A percentile compares a stretch with the other conserved stretches of the same genome.
phyloP scores from a whole-genome alignment of 2,113 vertebrate species.

The Plotosus lineatus region DNA sequence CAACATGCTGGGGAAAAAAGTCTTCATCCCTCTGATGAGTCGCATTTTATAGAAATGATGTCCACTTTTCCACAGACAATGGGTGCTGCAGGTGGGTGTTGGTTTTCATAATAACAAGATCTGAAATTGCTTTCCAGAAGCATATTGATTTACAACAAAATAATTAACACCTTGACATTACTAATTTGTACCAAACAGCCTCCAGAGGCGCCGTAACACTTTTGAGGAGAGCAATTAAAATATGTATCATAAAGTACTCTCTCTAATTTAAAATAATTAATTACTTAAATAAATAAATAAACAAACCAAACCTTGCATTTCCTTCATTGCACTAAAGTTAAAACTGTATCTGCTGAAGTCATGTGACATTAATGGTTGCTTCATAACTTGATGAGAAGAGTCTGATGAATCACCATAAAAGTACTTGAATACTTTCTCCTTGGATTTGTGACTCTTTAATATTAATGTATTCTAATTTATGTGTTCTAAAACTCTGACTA shows the following conservation, averaged over 20 bases:
- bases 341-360: neutral
- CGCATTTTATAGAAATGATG: no score
- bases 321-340: neutral
- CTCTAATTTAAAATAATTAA: no score
- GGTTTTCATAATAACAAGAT: neutral
- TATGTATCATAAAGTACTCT: neutral
- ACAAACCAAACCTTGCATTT: no score
- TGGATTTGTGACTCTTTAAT: neutral
- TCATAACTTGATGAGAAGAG: neutral
- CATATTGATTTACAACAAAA: neutral
- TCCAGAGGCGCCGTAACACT: neutral
- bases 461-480: neutral
- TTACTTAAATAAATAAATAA: no score
- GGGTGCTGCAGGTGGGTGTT: neutral
- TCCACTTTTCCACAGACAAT: no score
- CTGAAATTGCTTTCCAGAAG: neutral
- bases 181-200: neutral
- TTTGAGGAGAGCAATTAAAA: neutral
- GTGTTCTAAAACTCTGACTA: neutral
- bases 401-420: neutral
- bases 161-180: neutral
- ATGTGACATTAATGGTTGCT: neutral
- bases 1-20: no score
- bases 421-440: neutral
- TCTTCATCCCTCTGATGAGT: no score